Percentiles rank a stretch among this genome's conserved stretches.
These are phyloP conservation scores for Nezara viridula DNA, from an alignment of 2,888 invertebrate species.

Conservation along the genomic window DNA sequence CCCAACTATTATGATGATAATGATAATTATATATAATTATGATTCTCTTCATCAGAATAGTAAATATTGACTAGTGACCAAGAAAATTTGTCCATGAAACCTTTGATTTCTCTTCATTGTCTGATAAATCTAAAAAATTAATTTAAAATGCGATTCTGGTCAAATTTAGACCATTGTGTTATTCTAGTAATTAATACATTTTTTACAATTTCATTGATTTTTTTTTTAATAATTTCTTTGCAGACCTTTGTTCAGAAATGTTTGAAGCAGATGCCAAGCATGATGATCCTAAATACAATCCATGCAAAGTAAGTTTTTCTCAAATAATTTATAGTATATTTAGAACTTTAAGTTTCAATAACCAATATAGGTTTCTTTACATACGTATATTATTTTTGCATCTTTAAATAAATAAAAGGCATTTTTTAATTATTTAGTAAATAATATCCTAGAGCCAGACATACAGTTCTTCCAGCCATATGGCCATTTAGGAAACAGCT, in stretches of 20 bases:
- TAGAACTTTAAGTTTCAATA: not conserved
- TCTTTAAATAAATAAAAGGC: not conserved
- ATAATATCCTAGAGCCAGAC: not conserved
- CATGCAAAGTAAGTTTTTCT: constrained; percentile 59
- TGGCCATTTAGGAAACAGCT: not conserved
- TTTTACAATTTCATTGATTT: too few relatives aligned
- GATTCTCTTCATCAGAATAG: too few relatives aligned
- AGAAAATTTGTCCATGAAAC: too few relatives aligned
- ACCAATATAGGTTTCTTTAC: not conserved
- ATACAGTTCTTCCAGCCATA: not conserved
- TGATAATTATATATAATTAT: too few relatives aligned
- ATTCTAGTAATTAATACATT: too few relatives aligned
- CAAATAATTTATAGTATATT: not conserved
- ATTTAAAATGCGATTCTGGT: too few relatives aligned
- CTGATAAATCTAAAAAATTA: too few relatives aligned
- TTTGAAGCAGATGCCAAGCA: constrained; percentile 55
- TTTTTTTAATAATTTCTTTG: not conserved
- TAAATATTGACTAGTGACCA: too few relatives aligned
- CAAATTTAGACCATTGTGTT: too few relatives aligned
- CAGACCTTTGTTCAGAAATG: constrained; percentile 61
- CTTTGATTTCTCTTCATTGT: too few relatives aligned
- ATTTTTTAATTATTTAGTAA: not conserved
- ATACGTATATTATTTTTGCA: not conserved
- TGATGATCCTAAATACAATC: constrained; percentile 54
- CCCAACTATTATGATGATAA: too few relatives aligned